Percentiles rank a stretch among this genome's conserved stretches.
phyloP scores from a whole-genome alignment of 2,888 invertebrate species.

The Lasius fuliginosus region DNA sequence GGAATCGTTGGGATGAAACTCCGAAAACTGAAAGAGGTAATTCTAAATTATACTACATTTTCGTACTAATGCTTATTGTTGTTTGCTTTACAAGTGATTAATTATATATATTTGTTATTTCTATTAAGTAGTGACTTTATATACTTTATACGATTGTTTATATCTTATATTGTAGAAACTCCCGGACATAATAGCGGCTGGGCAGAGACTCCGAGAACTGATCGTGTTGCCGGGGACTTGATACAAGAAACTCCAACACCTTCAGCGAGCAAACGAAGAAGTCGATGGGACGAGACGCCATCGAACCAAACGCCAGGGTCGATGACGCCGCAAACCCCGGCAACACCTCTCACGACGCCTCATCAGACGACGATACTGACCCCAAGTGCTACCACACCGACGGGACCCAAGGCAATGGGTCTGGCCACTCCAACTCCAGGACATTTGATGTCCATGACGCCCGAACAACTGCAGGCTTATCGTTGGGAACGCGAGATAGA shows the following conservation, averaged over 20 bases:
- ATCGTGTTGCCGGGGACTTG: conserved; percentile 93
- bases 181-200: conserved; percentile 98
- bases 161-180: conserved; percentile 89
- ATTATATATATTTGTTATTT: not conserved
- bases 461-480: conserved; percentile 99
- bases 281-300: conserved; percentile 99
- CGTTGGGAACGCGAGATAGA: conserved; percentile 99
- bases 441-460: conserved; percentile 99
- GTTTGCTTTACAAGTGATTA: not conserved
- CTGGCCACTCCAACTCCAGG: conserved; percentile 99
- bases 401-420: conserved; percentile 98
- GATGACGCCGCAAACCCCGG: conserved; percentile 92
- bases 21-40: conserved; percentile 97
- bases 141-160: not conserved
- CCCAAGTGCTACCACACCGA: conserved; percentile 90
- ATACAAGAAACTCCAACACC: conserved; percentile 98
- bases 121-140: not conserved
- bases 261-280: conserved; percentile 97
- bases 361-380: conserved; percentile 91
- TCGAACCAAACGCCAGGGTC: conserved; percentile 90
- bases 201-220: conserved; percentile 99
- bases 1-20: conserved; percentile 99
- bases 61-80: not conserved
- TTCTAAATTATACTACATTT: conserved; percentile 37
- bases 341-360: conserved; percentile 92